These are phyloP conservation scores for Ophioninae sp. DNA, from an alignment of 2,888 invertebrate species.

Conservation along the genomic window DNA sequence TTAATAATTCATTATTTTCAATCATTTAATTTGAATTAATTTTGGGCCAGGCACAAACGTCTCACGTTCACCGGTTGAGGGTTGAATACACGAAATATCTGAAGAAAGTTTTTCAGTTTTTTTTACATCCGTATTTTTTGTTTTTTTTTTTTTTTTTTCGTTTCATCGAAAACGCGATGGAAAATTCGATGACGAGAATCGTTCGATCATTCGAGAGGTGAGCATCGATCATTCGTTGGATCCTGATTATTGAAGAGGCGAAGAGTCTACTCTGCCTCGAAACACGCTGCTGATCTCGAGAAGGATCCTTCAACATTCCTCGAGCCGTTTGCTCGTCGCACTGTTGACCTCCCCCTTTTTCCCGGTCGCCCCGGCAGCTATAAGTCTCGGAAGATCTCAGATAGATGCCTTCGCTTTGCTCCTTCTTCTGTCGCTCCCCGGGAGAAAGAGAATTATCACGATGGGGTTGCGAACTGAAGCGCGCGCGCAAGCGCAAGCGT, in stretches of 20 bases:
- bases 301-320: conserved; percentile 39
- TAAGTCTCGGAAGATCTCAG: conserved; percentile 54
- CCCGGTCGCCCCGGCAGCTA: conserved; percentile 38
- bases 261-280: background rate
- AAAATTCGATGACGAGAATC: background rate
- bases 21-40: no score
- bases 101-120: no score
- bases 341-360: conserved; percentile 44
- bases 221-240: background rate
- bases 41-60: no score
- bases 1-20: no score
- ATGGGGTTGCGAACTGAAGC: conserved; percentile 67
- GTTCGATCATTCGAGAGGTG: background rate
- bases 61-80: no score
- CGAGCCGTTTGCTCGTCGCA: conserved; percentile 42
- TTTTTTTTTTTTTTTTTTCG: no score
- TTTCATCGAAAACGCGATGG: background rate
- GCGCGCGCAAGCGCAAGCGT: conserved; percentile 13
- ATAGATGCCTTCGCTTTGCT: conserved; percentile 30
- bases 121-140: no score
- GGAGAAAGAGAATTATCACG: conserved; percentile 64
- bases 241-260: background rate
- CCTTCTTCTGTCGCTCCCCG: background rate
- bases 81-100: no score
- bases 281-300: conserved; percentile 34